Evolutionary conservation across 2,113 vertebrate species (phyloP), one percentile per base, ranked within the genome.

Genomic region (Tychaedon coryphoeus): DNA sequence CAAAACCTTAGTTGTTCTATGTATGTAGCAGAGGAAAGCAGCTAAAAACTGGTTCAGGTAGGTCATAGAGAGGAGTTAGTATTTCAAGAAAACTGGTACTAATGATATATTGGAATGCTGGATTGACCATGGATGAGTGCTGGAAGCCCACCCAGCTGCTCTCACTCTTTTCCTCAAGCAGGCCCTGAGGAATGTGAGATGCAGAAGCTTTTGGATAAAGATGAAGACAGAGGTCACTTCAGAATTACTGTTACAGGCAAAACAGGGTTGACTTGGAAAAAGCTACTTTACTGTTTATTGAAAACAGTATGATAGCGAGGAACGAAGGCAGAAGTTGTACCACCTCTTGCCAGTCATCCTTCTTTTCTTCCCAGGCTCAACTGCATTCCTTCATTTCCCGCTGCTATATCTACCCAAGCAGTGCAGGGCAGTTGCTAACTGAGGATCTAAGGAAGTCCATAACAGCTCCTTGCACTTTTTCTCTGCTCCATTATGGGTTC

Each of bases 361-460:
- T 54, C 18, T 62, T 57, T 62, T 57, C 20, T 65, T 73, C 20
- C 29, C 11, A 13, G 15, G 14, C 16, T 88, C 16, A 50, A 3
- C 9, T 53, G 14, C 5, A 13, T 72, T 83, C 29, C 36, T 81
- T 69, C 19, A 23, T 62, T 75, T 33, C 4, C 24, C 43, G 0
- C 12, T 81, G 12, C 4, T 48, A 26, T 36, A 24, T 16, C 12
- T 22, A 4, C 8, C 12, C 57, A 40, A 62, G 29, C 19, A 17
- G 19, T 1, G 1, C 22, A 54, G 67, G 22, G 7, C 3, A 62
- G 36, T 19, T 40, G 45, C 23, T 17, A 22, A 14, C 14, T 7
- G 17, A 19, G 18, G 8, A 7, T 8, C 10, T 57, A 18, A 54
- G 4, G 42, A 42, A 56, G 7, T 26, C 34, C 0, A 0, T 50